Percentiles rank a stretch among this genome's conserved stretches.
phyloP scores from a whole-genome alignment of 2,797 vertebrate species.

The Apogon hyalosoma region DNA sequence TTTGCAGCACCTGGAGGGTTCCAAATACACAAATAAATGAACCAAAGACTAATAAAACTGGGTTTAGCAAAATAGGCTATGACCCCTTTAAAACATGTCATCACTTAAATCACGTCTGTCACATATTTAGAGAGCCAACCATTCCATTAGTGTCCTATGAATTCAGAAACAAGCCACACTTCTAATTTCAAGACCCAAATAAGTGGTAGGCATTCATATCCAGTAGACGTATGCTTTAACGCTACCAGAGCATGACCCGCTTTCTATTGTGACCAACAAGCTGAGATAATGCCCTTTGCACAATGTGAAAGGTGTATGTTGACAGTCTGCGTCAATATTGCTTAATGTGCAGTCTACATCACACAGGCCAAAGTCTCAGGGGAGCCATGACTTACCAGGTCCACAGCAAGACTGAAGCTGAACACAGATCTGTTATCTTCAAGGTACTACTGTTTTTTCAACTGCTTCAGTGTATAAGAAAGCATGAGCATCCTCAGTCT shows the following conservation, averaged over 20 bases:
- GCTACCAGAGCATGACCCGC: not conserved
- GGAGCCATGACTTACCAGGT: conserved; percentile 13
- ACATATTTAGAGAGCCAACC: too few relatives aligned
- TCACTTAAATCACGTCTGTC: too few relatives aligned
- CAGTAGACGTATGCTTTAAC: not conserved
- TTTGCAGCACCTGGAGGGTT: too few relatives aligned
- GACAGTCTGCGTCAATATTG: conserved; percentile 47
- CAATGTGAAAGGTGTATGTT: conserved; percentile 47
- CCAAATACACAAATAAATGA: too few relatives aligned
- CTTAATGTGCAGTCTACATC: conserved; percentile 30
- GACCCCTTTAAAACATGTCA: too few relatives aligned
- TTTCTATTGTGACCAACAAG: conserved; percentile 13
- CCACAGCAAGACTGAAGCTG: conserved; percentile 21
- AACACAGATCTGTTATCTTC: conserved; percentile 14
- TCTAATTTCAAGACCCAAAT: conserved; percentile 5
- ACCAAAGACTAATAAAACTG: too few relatives aligned
- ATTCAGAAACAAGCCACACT: too few relatives aligned
- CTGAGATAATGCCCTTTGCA: conserved; percentile 31
- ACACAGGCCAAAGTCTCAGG: conserved; percentile 8
- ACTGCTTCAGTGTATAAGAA: conserved; percentile 10
- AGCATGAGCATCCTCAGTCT: too few relatives aligned
- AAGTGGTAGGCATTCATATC: not conserved
- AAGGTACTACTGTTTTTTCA: conserved; percentile 11
- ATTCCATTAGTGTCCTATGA: too few relatives aligned
- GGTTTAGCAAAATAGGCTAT: too few relatives aligned